Conservation (phyloP, 2,888 invertebrate species). For the Papilio demoleus region DNA sequence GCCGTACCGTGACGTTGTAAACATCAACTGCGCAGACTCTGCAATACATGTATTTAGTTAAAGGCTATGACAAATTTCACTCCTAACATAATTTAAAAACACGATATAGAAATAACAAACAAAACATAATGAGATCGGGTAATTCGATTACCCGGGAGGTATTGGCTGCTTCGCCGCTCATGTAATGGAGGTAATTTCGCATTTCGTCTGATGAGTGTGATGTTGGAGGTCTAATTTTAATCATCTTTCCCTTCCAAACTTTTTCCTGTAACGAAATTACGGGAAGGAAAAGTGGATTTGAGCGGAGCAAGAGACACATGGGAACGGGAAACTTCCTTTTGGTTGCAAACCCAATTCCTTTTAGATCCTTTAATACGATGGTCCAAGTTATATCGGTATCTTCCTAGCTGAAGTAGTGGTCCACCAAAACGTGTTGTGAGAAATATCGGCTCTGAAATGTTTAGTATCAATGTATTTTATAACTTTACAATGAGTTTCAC, state of each 20-base stretch:
- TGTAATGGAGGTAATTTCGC: too few relatives aligned
- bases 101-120: not conserved
- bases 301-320: too few relatives aligned
- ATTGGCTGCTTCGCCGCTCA: too few relatives aligned
- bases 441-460: slow-evolving; percentile 37
- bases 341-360: slow-evolving; percentile 51
- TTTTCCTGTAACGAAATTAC: too few relatives aligned
- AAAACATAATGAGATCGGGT: too few relatives aligned
- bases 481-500: not conserved
- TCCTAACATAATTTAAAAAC: not conserved
- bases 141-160: too few relatives aligned
- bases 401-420: slow-evolving; percentile 48
- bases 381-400: slow-evolving; percentile 50
- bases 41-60: slow-evolving; percentile 21
- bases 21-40: slow-evolving; percentile 38
- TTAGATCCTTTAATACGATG: slow-evolving; percentile 41
- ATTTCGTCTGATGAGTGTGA: too few relatives aligned
- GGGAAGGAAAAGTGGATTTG: too few relatives aligned
- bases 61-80: not conserved
- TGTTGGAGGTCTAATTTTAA: too few relatives aligned
- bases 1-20: slow-evolving; percentile 50
- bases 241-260: too few relatives aligned
- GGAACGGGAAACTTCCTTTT: too few relatives aligned
- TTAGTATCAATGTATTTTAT: not conserved
- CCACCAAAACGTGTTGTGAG: slow-evolving; percentile 49